Percentiles rank a stretch among this genome's conserved stretches.
Conservation (phyloP, 2,113 vertebrate genomes). For the Corapipo altera region DNA sequence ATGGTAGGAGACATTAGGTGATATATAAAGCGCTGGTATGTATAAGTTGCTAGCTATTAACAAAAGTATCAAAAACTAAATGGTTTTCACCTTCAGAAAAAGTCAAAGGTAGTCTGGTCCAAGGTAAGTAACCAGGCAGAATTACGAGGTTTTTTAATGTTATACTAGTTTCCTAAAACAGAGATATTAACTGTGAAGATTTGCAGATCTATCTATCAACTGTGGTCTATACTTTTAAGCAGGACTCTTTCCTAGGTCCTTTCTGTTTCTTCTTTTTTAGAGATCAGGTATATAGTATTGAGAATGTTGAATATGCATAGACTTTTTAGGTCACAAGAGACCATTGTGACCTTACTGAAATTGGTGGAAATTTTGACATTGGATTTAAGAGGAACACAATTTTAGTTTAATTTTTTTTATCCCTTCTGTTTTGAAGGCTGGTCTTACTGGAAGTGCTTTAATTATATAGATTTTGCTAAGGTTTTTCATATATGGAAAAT, state of each 20-base stretch:
- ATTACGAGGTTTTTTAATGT: neutral
- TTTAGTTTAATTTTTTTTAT: neutral
- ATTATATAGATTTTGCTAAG: neutral
- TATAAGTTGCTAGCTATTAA: neutral
- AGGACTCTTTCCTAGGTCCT: neutral
- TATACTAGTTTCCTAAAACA: neutral
- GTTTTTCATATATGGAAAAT: neutral
- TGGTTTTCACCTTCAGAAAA: neutral
- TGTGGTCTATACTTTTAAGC: neutral
- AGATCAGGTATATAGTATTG: neutral
- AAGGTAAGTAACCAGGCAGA: neutral
- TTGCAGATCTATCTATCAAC: neutral
- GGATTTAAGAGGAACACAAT: neutral
- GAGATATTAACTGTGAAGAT: neutral
- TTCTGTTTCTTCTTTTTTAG: neutral
- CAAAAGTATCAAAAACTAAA: neutral
- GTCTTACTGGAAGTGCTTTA: neutral
- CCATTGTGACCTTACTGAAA: neutral
- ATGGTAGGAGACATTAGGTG: neutral
- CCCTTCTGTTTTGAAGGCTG: neutral
- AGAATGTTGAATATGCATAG: neutral
- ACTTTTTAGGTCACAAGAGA: neutral
- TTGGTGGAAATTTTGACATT: neutral
- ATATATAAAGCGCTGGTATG: neutral
- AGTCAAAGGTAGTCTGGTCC: neutral